Percentiles rank a stretch among this genome's conserved stretches.
phyloP scores from a whole-genome alignment of 1,140 invertebrate species.

The Druon quercuslanigerum region DNA sequence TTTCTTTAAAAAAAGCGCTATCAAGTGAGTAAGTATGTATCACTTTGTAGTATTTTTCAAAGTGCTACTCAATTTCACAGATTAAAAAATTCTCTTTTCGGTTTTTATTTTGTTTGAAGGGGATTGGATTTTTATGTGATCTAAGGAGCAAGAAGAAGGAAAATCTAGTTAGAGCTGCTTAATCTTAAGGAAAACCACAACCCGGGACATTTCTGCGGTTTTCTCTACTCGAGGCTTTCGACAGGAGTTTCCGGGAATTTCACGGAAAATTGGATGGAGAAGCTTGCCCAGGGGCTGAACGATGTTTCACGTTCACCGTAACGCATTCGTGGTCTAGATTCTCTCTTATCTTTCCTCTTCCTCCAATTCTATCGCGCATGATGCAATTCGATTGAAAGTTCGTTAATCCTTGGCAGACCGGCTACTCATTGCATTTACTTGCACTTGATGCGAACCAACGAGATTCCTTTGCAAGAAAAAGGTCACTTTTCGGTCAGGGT shows the following conservation, averaged over 20 bases:
- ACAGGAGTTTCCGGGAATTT: constrained; percentile 40
- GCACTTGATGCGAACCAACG: constrained; percentile 15
- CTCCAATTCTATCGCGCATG: constrained; percentile 28
- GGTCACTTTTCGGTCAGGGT: not conserved
- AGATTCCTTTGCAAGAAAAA: constrained; percentile 19
- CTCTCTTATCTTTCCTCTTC: constrained; percentile 28
- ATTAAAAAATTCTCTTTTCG: not conserved
- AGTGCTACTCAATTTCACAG: too few species aligned
- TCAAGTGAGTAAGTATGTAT: too few species aligned
- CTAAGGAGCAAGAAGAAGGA: constrained; percentile 33
- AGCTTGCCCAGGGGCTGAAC: constrained; percentile 41
- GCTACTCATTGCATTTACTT: constrained; percentile 39
- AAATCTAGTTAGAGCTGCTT: constrained; percentile 20
- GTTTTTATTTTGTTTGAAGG: constrained; percentile 33
- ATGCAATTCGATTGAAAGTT: constrained; percentile 46
- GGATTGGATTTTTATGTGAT: constrained; percentile 41
- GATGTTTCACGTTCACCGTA: constrained; percentile 39
- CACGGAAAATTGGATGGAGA: constrained; percentile 44
- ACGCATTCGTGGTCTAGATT: constrained; percentile 36
- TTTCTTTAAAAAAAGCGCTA: too few species aligned
- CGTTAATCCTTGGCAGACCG: constrained; percentile 41
- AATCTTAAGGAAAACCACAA: constrained; percentile 31
- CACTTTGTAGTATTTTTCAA: too few species aligned
- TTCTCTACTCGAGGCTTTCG: constrained; percentile 37
- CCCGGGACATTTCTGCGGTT: constrained; percentile 44